Evolutionary conservation across 2,797 vertebrate species (phyloP), one percentile per base, ranked within the genome.

Genomic region (Coendou prehensilis): DNA sequence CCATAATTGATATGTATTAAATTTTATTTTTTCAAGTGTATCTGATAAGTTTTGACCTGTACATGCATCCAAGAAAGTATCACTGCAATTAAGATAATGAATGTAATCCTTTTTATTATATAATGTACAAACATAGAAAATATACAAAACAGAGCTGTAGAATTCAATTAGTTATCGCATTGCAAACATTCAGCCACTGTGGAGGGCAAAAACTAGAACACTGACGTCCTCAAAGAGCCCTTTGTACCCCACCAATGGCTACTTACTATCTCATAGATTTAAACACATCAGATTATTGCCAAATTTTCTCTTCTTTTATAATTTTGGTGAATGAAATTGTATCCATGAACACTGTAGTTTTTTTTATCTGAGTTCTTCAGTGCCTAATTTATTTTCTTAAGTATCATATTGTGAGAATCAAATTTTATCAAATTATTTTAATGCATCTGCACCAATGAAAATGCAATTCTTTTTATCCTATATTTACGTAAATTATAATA

Each of bases 381-480:
- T 71, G 5, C 56, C 37, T 91, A 6, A 2, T 52, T 64, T 84
- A 69, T 93, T 96, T 91, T 73, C 10, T 5, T 28, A 10, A 83
- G 54, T 91, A 28, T 71, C 67, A 47, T 33, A 4, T 17, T 87
- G 52, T 73, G n/a, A 82, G 22, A 91, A 52, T 71, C 69, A 41
- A 78, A 56, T 86, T 73, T 91, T 85, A 80, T 61, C 23, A 89
- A 20, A 14, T 82, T 10, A 59, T 47, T 82, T 92, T 85, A 86
- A 10, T 78, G 11, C 4, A 76, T 41, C 9, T 56, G 17, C 54
- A 26, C 30, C 69, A 93, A 81, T 69, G 33, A 85, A 84, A 85
- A 80, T 47, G 50, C 41, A 33, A 67, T 50, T 15, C 6, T 57
- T 73, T 79, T 80, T 59, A n/a, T 52, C 6, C 4, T 81, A 28